Conservation (phyloP, 2,888 invertebrate genomes). For the Latheticus oryzae region DNA sequence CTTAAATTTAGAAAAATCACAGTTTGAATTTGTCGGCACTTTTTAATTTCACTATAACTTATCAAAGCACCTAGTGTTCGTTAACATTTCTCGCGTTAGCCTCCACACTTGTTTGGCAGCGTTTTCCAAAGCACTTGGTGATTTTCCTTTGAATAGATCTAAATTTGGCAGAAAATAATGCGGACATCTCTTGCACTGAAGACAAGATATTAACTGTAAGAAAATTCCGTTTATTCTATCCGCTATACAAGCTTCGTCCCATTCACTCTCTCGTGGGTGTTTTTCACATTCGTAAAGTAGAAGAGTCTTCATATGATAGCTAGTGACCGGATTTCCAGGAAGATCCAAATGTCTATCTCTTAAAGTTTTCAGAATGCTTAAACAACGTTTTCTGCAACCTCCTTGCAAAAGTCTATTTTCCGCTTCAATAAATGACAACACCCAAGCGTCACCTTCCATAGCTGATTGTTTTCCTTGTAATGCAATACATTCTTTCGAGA, state of each 20-base stretch:
- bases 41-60: slow-evolving; percentile 70
- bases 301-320: slow-evolving; percentile 82
- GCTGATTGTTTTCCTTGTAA: slow-evolving; percentile 78
- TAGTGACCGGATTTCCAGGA: slow-evolving; percentile 80
- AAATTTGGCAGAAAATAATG: slow-evolving; percentile 87
- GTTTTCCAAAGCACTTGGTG: slow-evolving; percentile 80
- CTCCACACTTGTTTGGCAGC: slow-evolving; percentile 87
- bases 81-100: slow-evolving; percentile 81
- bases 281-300: slow-evolving; percentile 89
- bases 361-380: slow-evolving; percentile 82
- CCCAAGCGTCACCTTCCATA: slow-evolving; percentile 91
- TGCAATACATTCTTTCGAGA: slow-evolving; percentile 78
- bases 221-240: slow-evolving; percentile 86
- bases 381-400: slow-evolving; percentile 74
- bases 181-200: slow-evolving; percentile 86
- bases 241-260: slow-evolving; percentile 83
- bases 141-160: slow-evolving; percentile 85
- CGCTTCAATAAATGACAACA: slow-evolving; percentile 81
- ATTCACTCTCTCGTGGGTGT: slow-evolving; percentile 83
- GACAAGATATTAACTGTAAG: slow-evolving; percentile 84
- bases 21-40: slow-evolving; percentile 16
- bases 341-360: slow-evolving; percentile 84
- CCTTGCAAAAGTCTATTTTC: slow-evolving; percentile 81
- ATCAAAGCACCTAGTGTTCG: slow-evolving; percentile 83
- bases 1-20: slow-evolving; percentile 36